Evolutionary conservation across 2,113 vertebrate genomes (phyloP).

Genomic region (Beaufortia kweichowensis): DNA sequence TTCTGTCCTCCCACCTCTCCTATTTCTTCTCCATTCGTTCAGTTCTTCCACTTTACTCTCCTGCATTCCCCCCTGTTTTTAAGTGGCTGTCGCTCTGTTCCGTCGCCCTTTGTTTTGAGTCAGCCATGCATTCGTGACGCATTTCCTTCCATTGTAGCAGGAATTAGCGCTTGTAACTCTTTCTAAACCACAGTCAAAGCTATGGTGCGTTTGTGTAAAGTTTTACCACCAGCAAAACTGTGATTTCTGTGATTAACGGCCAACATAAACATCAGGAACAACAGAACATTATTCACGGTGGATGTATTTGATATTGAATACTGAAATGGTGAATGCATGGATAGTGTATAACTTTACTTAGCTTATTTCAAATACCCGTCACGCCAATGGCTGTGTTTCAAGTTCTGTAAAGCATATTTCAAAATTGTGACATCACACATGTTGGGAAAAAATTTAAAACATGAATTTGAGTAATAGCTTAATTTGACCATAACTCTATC

Average conservation of each 20-base stretch:
- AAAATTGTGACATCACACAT: too few species aligned
- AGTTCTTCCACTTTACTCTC: slow-evolving; percentile 70
- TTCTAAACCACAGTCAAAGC: slow-evolving; percentile 59
- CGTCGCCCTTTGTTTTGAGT: slow-evolving; percentile 70
- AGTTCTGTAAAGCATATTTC: too few species aligned
- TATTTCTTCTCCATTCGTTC: slow-evolving; percentile 67
- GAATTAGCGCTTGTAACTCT: slow-evolving; percentile 60
- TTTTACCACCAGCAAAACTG: neutral
- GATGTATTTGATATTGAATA: neutral
- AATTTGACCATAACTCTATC: too few species aligned
- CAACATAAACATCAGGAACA: slow-evolving; percentile 21
- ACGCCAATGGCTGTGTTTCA: too few species aligned
- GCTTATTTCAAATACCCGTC: too few species aligned
- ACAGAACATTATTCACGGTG: neutral
- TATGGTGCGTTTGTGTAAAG: neutral
- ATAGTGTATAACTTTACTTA: too few species aligned
- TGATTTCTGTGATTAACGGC: neutral
- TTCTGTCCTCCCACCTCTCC: slow-evolving; percentile 62
- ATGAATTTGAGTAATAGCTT: too few species aligned
- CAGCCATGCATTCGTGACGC: slow-evolving; percentile 64
- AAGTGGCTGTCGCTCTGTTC: slow-evolving; percentile 62
- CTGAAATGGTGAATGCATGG: neutral
- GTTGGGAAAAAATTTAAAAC: too few species aligned
- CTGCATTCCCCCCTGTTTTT: slow-evolving; percentile 62
- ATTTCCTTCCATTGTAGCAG: slow-evolving; percentile 80